phyloP scores from a whole-genome alignment of 2,797 vertebrate genomes.

The Pachyuromys duprasi region DNA sequence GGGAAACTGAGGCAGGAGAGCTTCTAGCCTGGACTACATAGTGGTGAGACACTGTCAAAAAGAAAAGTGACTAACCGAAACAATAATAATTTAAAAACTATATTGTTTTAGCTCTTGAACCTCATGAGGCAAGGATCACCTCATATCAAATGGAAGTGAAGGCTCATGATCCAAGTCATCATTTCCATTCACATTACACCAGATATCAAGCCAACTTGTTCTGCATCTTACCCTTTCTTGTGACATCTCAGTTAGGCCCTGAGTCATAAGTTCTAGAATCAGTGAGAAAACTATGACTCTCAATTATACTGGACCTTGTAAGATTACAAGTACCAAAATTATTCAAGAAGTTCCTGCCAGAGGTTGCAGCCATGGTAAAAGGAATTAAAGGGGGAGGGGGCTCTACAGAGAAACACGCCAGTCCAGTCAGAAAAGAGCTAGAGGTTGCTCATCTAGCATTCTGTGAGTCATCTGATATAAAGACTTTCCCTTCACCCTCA shows the following conservation, averaged over 20 bases:
- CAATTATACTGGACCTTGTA: neutral
- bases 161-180: neutral
- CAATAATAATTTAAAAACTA: neutral
- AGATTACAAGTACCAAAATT: neutral
- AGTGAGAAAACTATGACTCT: neutral
- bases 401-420: neutral
- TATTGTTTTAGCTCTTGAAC: neutral
- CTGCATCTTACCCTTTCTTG: neutral
- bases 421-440: neutral
- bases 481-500: neutral
- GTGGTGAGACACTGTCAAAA: neutral
- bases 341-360: neutral
- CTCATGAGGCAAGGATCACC: neutral
- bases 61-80: neutral
- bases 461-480: neutral
- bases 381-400: neutral
- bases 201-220: neutral
- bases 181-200: neutral
- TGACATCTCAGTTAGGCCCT: neutral
- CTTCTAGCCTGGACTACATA: neutral
- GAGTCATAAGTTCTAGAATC: neutral
- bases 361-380: neutral
- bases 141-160: neutral
- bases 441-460: neutral
- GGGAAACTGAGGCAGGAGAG: neutral